Evolutionary conservation across 2,888 invertebrate species (phyloP).

Genomic region (Leptinotarsa haldemani): DNA sequence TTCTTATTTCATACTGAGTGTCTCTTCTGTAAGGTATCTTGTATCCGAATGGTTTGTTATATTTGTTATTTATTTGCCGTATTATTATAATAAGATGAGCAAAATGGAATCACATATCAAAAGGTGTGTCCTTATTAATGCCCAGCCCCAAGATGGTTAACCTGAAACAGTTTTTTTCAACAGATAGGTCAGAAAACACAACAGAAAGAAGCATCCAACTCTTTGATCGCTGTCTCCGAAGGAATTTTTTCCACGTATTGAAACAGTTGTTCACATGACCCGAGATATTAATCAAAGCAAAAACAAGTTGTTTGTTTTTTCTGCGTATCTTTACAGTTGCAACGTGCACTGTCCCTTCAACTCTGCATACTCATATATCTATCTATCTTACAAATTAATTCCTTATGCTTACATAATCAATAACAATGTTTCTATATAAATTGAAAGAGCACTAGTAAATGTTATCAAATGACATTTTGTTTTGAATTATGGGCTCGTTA

Average conservation of each 20-base stretch:
- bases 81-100: too few species aligned
- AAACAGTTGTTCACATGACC: not conserved
- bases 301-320: not conserved
- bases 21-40: too few species aligned
- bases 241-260: not conserved
- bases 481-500: slow-evolving; percentile 12
- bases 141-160: too few species aligned
- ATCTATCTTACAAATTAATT: not conserved
- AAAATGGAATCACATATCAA: too few species aligned
- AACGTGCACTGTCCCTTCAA: not conserved
- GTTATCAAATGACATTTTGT: slow-evolving; percentile 13
- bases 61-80: too few species aligned
- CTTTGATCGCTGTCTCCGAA: too few species aligned
- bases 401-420: slow-evolving; percentile 5
- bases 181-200: too few species aligned
- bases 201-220: too few species aligned
- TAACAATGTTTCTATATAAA: not conserved
- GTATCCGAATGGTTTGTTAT: too few species aligned
- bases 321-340: not conserved
- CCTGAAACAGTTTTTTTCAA: too few species aligned
- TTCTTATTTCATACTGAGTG: too few species aligned
- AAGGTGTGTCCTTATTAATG: too few species aligned
- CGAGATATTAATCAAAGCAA: not conserved
- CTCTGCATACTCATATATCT: not conserved
- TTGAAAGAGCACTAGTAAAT: not conserved